Percentiles rank a stretch among this genome's conserved stretches.
Evolutionary conservation across 2,113 vertebrate species (phyloP).

Genomic region (Lycaon pictus): DNA sequence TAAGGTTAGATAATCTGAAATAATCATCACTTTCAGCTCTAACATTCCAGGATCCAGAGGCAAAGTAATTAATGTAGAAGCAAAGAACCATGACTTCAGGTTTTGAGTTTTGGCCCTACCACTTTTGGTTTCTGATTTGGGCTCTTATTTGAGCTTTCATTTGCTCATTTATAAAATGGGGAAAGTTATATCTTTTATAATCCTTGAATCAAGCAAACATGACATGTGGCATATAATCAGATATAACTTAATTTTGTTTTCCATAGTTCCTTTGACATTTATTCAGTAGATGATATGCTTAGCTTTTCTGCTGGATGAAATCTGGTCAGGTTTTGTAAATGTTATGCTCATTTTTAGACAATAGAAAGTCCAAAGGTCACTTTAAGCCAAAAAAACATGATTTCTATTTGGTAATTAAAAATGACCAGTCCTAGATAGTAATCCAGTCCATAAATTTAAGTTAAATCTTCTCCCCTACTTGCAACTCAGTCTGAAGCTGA

Average conservation of each 20-base stretch:
- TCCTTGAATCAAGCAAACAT: not conserved
- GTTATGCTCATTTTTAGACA: not conserved
- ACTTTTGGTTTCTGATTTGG: not conserved
- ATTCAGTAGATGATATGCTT: not conserved
- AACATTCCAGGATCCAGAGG: not conserved
- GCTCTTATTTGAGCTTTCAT: not conserved
- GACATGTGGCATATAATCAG: not conserved
- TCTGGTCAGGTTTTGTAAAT: not conserved
- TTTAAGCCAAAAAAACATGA: not conserved
- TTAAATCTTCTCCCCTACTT: not conserved
- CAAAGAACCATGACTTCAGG: not conserved
- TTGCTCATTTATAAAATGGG: not conserved
- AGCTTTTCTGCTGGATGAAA: not conserved
- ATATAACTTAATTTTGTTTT: not conserved
- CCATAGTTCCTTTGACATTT: not conserved
- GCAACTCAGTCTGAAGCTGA: not conserved
- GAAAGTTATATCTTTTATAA: not conserved
- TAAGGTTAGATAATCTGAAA: not conserved
- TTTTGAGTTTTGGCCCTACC: not conserved
- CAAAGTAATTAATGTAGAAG: not conserved
- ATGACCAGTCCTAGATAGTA: not conserved
- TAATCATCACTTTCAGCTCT: not conserved
- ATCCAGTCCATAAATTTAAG: not conserved
- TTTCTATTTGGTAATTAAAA: not conserved
- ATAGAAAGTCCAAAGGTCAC: not conserved